Evolutionary conservation across 2,888 invertebrate genomes (phyloP), one percentile per base, ranked within the genome.

Genomic region (Drosophila hawaiiensis): DNA sequence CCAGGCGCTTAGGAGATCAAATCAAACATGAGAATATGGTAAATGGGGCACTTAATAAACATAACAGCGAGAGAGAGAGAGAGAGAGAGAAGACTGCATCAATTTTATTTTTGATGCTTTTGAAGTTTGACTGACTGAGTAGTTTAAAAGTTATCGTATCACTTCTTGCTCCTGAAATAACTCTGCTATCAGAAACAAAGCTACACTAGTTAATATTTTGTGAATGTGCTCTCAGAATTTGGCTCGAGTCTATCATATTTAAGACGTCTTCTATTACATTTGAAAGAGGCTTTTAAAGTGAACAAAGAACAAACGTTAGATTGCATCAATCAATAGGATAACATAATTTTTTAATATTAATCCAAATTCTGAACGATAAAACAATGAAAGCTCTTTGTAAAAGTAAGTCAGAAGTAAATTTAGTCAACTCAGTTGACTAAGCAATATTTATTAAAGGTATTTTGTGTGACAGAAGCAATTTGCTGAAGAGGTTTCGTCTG

Each of bases 1-100:
- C 49, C 62, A 43, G 28, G 28, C 50, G 56, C n/a, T 37, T 31
- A 12, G 14, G 3, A 37, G 56, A 53, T 69, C 70, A 63, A 59
- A 63, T 63, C 54, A 35, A 41, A 47, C 35, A 47, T 54, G 43
- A 54, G 41, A 49, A 39, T 58, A 29, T 72, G 61, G 33, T 54
- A 68, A 76, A 76, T 72, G 58, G 47, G 14, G 3, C 39, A 61
- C 62, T 69, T 62, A 68, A 62, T 71, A 60, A 29, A 28, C 31
- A 56, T 37, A 37, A 28, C 14, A 43, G 14, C 10, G 19, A 22
- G 4, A n/a, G 12, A 41, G 41, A 43, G 12, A 25, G 7, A 7
- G 14, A 47, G 14, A 47, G 22, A 22, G 6, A 12, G 14, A 37
- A 35, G 22, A 28, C 19, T 58, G 28, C 22, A 39, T 60, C 28